These are phyloP conservation scores for Drosophila heteroneura DNA, from an alignment of 2,888 invertebrate genomes.

Conservation along the genomic window DNA sequence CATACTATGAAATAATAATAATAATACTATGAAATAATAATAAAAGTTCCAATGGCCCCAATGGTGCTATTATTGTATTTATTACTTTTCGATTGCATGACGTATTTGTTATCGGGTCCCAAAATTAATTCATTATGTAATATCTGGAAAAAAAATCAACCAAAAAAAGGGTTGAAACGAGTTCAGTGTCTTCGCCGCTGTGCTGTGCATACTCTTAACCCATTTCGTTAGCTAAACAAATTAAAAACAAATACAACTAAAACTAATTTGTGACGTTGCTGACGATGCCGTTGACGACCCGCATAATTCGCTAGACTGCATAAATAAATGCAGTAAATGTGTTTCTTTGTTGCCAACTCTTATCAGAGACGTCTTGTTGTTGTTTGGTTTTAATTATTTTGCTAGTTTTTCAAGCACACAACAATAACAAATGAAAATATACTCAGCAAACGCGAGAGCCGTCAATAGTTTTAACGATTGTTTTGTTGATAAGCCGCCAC, in stretches of 20 bases:
- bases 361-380: conserved; percentile 45
- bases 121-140: conserved; percentile 54
- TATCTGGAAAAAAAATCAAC: neutral
- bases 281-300: conserved; percentile 30
- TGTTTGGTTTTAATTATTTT: conserved; percentile 20
- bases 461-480: conserved; percentile 42
- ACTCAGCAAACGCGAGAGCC: conserved; percentile 28
- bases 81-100: conserved; percentile 25
- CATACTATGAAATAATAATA: neutral
- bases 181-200: neutral
- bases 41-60: neutral
- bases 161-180: conserved; percentile 1
- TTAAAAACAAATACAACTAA: conserved; percentile 17
- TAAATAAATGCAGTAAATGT: conserved; percentile 61
- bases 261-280: neutral
- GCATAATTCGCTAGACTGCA: conserved; percentile 42
- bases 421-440: neutral
- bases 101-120: conserved; percentile 21
- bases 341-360: conserved; percentile 59
- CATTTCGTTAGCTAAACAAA: conserved; percentile 53
- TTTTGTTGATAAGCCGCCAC: conserved; percentile 54
- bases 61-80: neutral
- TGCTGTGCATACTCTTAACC: conserved; percentile 75
- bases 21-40: neutral
- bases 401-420: conserved; percentile 17